Conservation (phyloP, 2,113 vertebrate genomes). For the Cynocephalus volans region DNA sequence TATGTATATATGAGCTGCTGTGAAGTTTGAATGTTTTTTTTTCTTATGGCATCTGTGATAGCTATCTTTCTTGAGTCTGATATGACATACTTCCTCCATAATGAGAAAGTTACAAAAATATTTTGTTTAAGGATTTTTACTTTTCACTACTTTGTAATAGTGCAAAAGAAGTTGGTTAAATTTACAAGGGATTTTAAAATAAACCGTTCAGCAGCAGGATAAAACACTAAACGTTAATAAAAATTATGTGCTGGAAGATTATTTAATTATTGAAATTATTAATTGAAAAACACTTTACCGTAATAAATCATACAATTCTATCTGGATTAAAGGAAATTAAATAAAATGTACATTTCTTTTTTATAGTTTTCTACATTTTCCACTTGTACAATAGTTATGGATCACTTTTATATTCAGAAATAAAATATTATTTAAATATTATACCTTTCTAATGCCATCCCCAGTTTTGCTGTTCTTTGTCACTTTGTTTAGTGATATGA, state of each 20-base stretch:
- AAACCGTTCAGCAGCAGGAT: background rate
- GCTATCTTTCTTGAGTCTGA: background rate
- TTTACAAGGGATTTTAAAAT: constrained; percentile 46
- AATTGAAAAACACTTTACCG: constrained; percentile 5
- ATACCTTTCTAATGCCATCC: background rate
- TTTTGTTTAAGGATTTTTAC: constrained; percentile 37
- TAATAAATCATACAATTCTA: background rate
- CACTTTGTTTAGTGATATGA: background rate
- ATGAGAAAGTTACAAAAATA: background rate
- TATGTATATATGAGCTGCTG: background rate
- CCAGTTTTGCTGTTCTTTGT: background rate
- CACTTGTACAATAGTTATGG: background rate
- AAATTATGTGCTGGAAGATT: constrained; percentile 23
- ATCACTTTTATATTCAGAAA: constrained; percentile 53
- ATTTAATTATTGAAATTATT: constrained; percentile 52
- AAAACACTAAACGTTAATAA: constrained; percentile 29
- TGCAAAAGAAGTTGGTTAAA: background rate
- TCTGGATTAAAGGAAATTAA: background rate
- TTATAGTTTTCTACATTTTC: background rate
- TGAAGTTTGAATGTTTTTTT: background rate
- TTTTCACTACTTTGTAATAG: background rate
- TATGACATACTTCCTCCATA: background rate
- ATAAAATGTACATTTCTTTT: background rate
- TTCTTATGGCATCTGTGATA: background rate
- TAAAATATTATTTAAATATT: constrained; percentile 51